Base-by-base conservation (phyloP, 2,888 invertebrate species). In the Embidobia sp. region DNA sequence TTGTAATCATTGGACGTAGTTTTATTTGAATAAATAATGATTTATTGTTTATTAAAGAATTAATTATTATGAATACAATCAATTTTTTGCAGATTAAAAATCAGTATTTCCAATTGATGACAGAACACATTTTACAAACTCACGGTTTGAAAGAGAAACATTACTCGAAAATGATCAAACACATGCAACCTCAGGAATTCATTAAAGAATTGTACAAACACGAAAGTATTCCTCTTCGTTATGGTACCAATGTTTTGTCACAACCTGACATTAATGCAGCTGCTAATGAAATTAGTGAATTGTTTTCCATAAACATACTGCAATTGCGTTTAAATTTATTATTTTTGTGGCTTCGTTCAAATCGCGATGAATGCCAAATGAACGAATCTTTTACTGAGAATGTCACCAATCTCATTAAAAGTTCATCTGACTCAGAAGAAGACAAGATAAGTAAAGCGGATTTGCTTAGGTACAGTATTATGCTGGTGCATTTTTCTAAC, bases 261-360 rank as follows among this genome's bases (percentile, higher is more conserved):
- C 86, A 87, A 76, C 90, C 90, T 61, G 91, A 91, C 79, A 90
- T 92, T 26, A 92, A 92, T 83, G 85, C 86, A 51, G 91, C 91
- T 1, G 90, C 90, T 1, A 87, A 90, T 64, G 88, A 88, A 7
- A 80, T 92, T 2, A 88, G 89, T 0, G 79, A 83, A 40, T 75
- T 92, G 27, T 90, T 90, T 70, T 80, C 84, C n/a, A 81, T 91
- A 10, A 88, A 91, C 64, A 80, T 90, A 8, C 66, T 83, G 2
- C 84, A 89, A 53, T 84, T 90, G 8, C 88, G 90, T 40, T 80
- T 86, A 7, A 85, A 88, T 35, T 84, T 91, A 48, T 77, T 92
- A 15, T 83, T 88, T 5, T 87, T 87, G 59, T 91, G 89, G 89
- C 80, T 91, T 33, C 84, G 82, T 15, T 79, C 85, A 11, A 82